A percentile compares a stretch with the other conserved stretches of the same genome.
Conservation (phyloP, 2,113 vertebrate genomes). For the Copsychus sechellarum region DNA sequence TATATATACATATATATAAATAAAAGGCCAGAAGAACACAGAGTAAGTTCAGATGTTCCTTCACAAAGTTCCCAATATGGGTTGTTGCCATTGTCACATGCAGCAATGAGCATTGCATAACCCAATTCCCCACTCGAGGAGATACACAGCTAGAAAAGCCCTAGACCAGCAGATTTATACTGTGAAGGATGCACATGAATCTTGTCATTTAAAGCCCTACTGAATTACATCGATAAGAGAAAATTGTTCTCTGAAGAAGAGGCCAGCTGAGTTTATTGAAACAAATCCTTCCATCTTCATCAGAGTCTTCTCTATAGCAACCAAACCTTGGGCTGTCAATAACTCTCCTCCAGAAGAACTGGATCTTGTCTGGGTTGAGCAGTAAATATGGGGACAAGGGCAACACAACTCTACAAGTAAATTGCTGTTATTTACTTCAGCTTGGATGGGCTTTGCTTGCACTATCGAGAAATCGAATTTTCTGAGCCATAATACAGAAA, state of each 20-base stretch:
- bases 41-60: background rate
- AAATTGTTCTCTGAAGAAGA: conserved; percentile 52
- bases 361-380: background rate
- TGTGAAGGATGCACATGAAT: conserved; percentile 23
- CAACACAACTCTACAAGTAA: conserved; percentile 4
- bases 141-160: background rate
- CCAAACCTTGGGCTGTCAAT: background rate
- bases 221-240: conserved; percentile 28
- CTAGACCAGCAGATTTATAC: background rate
- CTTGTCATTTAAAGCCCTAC: conserved; percentile 39
- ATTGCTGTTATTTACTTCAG: conserved; percentile 8
- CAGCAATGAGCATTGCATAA: conserved; percentile 14
- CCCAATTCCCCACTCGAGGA: conserved; percentile 52
- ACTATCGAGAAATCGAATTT: background rate
- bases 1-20: background rate
- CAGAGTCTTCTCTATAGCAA: conserved; percentile 32
- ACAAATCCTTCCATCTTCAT: conserved; percentile 57
- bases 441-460: background rate
- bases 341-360: background rate
- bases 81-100: background rate
- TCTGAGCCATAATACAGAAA: background rate
- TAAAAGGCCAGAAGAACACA: background rate
- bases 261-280: conserved; percentile 37
- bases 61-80: background rate
- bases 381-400: background rate